Base-by-base conservation (phyloP, 2,888 invertebrate species). In the Epinotia nisella region DNA sequence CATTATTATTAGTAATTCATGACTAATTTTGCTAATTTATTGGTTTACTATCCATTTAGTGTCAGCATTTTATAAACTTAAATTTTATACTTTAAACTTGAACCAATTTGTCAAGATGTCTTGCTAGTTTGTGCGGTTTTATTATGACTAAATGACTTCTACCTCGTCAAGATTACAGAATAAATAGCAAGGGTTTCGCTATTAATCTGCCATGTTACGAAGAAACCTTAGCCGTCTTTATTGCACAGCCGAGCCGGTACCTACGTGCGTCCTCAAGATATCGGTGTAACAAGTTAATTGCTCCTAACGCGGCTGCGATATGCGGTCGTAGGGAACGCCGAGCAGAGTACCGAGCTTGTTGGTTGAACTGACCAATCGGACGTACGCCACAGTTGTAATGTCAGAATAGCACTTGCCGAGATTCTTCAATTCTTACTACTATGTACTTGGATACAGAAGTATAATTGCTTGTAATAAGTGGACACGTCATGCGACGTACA, bases 201-300 rank as follows among this genome's bases (percentile, higher is more conserved):
- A 35, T 55, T 60, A 45, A 60, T 29, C 9, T 41, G 71, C 35
- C 55, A 45, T 39, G 66, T 60, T 70, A 17, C 21, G 56, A 65
- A 39, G 45, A 66, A 74, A 67, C 51, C 55, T 70, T 61, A 29
- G 51, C 35, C 58, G 56, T 64, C 71, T 71, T 67, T 74, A 71
- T 71, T 74, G 58, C 41, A 19, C 19, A 55, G 55, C 60, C 58
- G 45, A 55, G 55, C 60, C 58, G 45, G 62, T 60, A 17, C 53
- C 21, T 72, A 72, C 70, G 65, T 55, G 64, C 65, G 39, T 72
- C 72, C n/a, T 49, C 41, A 77, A 77, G 77, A 77, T 83, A 82
- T 80, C 75, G 75, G 67, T 21, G 71, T 78, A 80, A 82, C 84
- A 78, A 83, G 84, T 82, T 83, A 83, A 83, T 83, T 82, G 81